Percentiles rank a stretch among this genome's conserved stretches.
Conservation (phyloP, 2,797 vertebrate species). For the Cyclopterus lumpus region DNA sequence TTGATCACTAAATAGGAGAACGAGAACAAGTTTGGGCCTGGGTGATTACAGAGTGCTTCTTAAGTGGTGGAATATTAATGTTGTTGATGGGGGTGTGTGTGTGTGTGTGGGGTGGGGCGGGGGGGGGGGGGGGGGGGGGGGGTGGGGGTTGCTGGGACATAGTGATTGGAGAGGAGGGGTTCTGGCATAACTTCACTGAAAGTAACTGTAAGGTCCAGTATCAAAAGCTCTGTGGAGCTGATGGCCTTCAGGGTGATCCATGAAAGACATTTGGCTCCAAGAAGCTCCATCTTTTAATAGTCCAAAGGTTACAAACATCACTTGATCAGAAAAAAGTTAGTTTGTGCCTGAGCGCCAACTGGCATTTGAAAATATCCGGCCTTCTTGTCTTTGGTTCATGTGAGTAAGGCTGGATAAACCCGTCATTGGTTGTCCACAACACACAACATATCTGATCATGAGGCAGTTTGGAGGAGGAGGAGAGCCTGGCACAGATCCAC, state of each 20-base stretch:
- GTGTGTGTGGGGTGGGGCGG: too few species aligned
- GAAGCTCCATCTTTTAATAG: conserved; percentile 4
- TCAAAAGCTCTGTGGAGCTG: not conserved
- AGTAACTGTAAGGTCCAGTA: not conserved
- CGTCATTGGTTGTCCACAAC: not conserved
- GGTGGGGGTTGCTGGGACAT: not conserved
- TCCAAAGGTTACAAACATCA: not conserved
- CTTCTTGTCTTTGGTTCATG: not conserved
- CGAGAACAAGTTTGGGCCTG: not conserved
- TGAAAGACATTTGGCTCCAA: not conserved
- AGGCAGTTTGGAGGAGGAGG: conserved; percentile 13
- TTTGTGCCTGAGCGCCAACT: too few species aligned
- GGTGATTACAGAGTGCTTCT: not conserved
- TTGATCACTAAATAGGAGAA: not conserved
- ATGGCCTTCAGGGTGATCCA: conserved; percentile 7
- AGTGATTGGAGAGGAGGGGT: not conserved
- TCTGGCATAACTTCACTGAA: not conserved
- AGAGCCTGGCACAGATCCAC: conserved; percentile 26
- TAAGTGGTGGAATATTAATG: not conserved
- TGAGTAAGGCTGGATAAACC: not conserved
- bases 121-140: too few species aligned
- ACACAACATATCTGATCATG: not conserved
- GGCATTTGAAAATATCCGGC: not conserved
- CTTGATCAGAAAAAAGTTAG: too few species aligned
- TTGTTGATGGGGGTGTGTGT: too few species aligned